Evolutionary conservation across 2,113 vertebrate species (phyloP).

Genomic region (Anseranas semipalmata): DNA sequence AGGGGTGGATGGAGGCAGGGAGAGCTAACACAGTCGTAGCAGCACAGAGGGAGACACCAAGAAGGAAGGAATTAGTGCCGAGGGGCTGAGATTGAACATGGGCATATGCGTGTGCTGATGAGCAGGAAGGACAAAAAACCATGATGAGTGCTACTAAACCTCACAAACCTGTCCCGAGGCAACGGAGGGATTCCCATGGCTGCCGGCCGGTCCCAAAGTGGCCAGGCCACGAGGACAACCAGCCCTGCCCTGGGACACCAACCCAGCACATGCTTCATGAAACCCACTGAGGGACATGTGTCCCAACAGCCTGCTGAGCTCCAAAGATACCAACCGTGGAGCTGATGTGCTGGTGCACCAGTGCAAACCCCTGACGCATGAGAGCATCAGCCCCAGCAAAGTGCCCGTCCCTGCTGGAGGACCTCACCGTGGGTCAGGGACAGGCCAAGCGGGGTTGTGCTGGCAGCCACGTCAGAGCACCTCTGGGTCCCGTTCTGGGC

Average conservation of each 20-base stretch:
- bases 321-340: background rate
- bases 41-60: background rate
- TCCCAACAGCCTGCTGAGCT: background rate
- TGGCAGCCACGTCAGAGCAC: background rate
- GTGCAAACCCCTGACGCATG: background rate
- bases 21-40: background rate
- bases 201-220: background rate
- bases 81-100: background rate
- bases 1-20: background rate
- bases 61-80: background rate
- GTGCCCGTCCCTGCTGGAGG: background rate
- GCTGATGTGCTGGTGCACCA: background rate
- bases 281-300: background rate
- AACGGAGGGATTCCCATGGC: background rate
- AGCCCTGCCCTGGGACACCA: background rate
- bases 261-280: background rate
- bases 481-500: background rate
- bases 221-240: rapidly evolving
- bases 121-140: background rate
- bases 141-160: background rate
- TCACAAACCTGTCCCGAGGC: background rate
- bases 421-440: too few species aligned
- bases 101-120: rapidly evolving
- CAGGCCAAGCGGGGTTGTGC: too few species aligned
- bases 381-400: background rate